Conservation (phyloP, 2,797 vertebrate genomes). For the Fistularia tabacaria region DNA sequence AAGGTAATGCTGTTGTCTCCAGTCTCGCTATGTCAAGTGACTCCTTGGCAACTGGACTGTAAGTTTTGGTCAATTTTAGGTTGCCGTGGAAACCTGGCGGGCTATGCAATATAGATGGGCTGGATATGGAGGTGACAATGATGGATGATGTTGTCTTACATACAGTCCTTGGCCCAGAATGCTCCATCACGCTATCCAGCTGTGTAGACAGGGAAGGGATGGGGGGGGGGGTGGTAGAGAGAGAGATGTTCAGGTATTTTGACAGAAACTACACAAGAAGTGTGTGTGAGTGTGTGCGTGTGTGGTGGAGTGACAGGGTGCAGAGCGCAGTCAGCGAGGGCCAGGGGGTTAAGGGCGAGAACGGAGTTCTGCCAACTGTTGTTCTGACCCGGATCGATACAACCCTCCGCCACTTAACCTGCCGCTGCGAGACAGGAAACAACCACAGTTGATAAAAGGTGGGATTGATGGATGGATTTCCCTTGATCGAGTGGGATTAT, state of each 20-base stretch:
- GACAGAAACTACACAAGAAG: neutral
- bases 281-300: neutral
- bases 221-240: neutral
- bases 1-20: conserved; percentile 42
- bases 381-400: conserved; percentile 15
- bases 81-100: conserved; percentile 53
- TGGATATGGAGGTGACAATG: conserved; percentile 77
- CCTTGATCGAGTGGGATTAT: conserved; percentile 10
- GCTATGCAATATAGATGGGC: conserved; percentile 58
- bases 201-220: conserved; percentile 39
- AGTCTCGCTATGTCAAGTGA: conserved; percentile 44
- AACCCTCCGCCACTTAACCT: conserved; percentile 22
- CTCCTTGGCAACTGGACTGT: conserved; percentile 43
- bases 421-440: conserved; percentile 6
- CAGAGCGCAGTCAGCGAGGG: neutral
- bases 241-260: conserved; percentile 5
- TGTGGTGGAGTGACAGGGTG: neutral
- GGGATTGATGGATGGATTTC: conserved; percentile 22
- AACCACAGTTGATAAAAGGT: conserved; percentile 24
- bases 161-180: conserved; percentile 36
- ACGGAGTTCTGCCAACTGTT: conserved; percentile 7
- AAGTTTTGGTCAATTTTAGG: conserved; percentile 48
- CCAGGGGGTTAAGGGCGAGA: conserved; percentile 4
- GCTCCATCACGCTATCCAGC: conserved; percentile 52
- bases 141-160: conserved; percentile 61